Evolutionary conservation across 30 jellyfish, hydroid and myxozoan species (phyloP), one percentile per base, ranked within the genome.

Genomic region (Hydractinia symbiolongicarpus): DNA sequence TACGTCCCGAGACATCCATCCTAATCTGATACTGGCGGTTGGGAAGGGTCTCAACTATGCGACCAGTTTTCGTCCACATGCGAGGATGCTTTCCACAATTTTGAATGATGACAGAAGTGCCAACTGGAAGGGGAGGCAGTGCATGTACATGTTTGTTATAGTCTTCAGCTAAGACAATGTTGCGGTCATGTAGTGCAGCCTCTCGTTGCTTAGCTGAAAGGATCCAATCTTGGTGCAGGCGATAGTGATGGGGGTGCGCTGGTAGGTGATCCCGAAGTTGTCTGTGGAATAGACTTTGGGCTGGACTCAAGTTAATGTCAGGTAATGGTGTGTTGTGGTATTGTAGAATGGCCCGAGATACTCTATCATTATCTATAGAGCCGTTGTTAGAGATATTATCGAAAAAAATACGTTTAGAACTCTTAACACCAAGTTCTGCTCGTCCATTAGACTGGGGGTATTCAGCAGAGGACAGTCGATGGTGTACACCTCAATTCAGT

Each of bases 381-480:
- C 80, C 80, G 4, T 58, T 4, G 1, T 4, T 19, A 0, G 80
- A 4, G n/a, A n/a, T n/a, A 58, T 71, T 71, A 0, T 15, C 80
- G 6, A 4, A 0, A 1, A 71, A 4, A 67, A 71, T 71, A 0
- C 80, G 80, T 71, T 71, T 71, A 19, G 80, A 70, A 0, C 68
- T 19, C 4, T 71, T 71, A 7, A 71, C 54, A 0, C 68, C 80
- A 1, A 71, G 67, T 3, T 71, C 80, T 0, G 80, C 67, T 0
- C 80, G 70, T 50, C 80, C 80, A 4, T 71, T 71, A 1, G 80
- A 30, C 80, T 71, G 80, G 4, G 80, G 80, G 67, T 71, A 71
- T 0, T 54, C 0, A 7, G 80, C 80, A 4, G 80, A 71, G 4
- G 80, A 71, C 1, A 71, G 56, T 0, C 80, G 0, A 3, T 4